Evolutionary conservation across 2,113 vertebrate species (phyloP).

Genomic region (Lanius collurio): DNA sequence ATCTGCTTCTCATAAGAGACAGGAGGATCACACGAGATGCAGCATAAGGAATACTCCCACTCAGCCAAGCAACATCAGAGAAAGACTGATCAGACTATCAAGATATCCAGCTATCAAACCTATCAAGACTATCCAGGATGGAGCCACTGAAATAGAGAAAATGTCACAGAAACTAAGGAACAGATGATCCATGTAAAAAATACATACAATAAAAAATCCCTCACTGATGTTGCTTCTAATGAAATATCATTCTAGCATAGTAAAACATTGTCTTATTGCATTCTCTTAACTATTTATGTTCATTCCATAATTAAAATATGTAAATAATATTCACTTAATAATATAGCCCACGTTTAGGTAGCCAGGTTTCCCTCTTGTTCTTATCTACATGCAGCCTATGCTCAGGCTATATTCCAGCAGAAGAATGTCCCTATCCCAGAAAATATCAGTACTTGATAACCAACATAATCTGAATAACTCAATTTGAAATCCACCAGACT

Average conservation of each 20-base stretch:
- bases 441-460: background rate
- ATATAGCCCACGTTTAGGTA: background rate
- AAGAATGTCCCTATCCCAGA: background rate
- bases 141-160: background rate
- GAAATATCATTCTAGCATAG: background rate
- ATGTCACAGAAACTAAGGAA: background rate
- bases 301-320: background rate
- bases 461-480: background rate
- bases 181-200: background rate
- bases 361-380: background rate
- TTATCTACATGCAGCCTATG: background rate
- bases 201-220: background rate
- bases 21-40: background rate
- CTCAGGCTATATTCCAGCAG: background rate
- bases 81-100: background rate
- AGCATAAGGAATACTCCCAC: background rate
- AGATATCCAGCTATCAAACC: background rate
- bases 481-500: background rate
- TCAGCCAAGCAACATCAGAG: background rate
- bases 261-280: background rate
- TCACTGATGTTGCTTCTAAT: fast-evolving
- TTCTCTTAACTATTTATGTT: background rate
- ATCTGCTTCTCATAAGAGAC: fast-evolving
- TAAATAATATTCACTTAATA: background rate
- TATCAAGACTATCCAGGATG: background rate